phyloP scores from a whole-genome alignment of 2,797 vertebrate species.

The Acropternis orthonyx region DNA sequence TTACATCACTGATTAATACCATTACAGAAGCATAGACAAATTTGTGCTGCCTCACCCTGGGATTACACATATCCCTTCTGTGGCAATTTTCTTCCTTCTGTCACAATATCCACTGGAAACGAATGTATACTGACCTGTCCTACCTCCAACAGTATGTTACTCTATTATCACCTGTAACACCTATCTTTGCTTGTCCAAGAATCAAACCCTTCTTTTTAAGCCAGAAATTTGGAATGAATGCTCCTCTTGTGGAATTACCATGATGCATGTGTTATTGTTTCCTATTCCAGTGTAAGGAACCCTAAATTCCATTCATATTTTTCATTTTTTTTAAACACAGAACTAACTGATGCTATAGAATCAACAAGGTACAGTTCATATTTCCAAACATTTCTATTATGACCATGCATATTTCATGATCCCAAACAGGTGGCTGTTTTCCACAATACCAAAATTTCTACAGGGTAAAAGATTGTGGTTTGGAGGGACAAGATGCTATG shows the following conservation, averaged over 20 bases:
- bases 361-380: not conserved
- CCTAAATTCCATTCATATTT: not conserved
- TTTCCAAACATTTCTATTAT: not conserved
- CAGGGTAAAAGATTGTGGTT: not conserved
- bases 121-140: not conserved
- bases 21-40: not conserved
- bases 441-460: not conserved
- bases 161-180: not conserved
- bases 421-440: not conserved
- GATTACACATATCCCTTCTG: not conserved
- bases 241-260: not conserved
- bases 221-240: not conserved
- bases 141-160: not conserved
- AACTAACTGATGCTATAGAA: not conserved
- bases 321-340: not conserved
- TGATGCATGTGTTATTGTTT: rapidly evolving
- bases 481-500: not conserved
- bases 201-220: not conserved
- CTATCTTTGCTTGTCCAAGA: not conserved
- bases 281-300: not conserved
- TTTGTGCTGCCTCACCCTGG: not conserved
- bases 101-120: not conserved
- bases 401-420: not conserved
- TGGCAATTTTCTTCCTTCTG: not conserved
- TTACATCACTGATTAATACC: not conserved